Evolutionary conservation across 37 sponge, comb jelly and placozoan genomes (phyloP).

Genomic region (Eunapius fragilis): DNA sequence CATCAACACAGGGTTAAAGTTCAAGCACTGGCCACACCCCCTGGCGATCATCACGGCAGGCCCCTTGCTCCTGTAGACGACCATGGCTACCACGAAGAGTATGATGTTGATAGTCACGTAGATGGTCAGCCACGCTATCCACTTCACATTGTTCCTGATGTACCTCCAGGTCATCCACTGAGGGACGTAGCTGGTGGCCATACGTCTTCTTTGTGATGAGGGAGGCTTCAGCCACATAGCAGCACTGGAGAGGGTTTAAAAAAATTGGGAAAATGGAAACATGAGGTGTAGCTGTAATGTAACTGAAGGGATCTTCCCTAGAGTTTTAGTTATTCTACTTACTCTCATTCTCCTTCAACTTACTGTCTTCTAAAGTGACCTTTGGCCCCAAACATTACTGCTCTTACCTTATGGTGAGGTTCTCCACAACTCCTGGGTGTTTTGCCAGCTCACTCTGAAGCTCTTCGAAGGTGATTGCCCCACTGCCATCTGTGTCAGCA

Average conservation of each 20-base stretch:
- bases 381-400: neutral
- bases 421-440: slow-evolving; percentile 84
- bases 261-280: too few relatives aligned
- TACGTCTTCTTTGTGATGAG: neutral
- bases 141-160: slow-evolving; percentile 67
- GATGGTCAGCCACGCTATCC: slow-evolving; percentile 33
- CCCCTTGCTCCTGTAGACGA: slow-evolving; percentile 38
- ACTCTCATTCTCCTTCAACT: neutral
- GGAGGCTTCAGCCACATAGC: slow-evolving; percentile 87
- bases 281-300: too few relatives aligned
- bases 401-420: slow-evolving; percentile 82
- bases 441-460: slow-evolving; percentile 77
- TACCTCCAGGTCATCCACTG: slow-evolving; percentile 62
- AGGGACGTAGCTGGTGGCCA: slow-evolving; percentile 23
- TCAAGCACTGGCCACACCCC: slow-evolving; percentile 82
- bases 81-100: slow-evolving; percentile 60
- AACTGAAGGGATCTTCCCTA: too few relatives aligned
- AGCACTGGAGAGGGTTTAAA: slow-evolving; percentile 56
- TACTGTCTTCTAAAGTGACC: too few relatives aligned
- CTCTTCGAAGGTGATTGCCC: slow-evolving; percentile 85
- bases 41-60: slow-evolving; percentile 62
- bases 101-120: slow-evolving; percentile 45
- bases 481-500: slow-evolving; percentile 84
- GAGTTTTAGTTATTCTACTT: too few relatives aligned
- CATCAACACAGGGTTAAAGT: slow-evolving; percentile 74